Evolutionary conservation across 2,888 invertebrate genomes (phyloP), one percentile per base, ranked within the genome.

Genomic region (Acanthosoma haemorrhoidale): DNA sequence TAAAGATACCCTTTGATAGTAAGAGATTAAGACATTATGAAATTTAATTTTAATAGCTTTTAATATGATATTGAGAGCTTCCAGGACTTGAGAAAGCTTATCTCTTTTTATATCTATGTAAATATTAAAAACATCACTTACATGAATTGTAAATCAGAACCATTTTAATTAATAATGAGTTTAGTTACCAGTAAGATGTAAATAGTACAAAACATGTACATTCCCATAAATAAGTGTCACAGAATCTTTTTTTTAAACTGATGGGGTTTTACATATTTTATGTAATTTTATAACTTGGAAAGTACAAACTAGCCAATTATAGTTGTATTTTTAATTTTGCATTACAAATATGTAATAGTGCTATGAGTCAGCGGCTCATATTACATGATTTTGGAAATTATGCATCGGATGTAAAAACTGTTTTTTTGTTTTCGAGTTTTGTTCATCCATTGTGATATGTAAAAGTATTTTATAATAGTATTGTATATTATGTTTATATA

Each of bases 401-500:
- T n/a, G n/a, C n/a, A n/a, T n/a, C n/a, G n/a, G n/a, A n/a, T n/a
- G n/a, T n/a, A n/a, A n/a, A n/a, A n/a, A n/a, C n/a, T n/a, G n/a
- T n/a, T n/a, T n/a, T n/a, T n/a, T n/a, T n/a, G n/a, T n/a, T n/a
- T n/a, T n/a, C n/a, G n/a, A n/a, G n/a, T n/a, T n/a, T n/a, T n/a
- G n/a, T n/a, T n/a, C n/a, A n/a, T n/a, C 36, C 61, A 61, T 16
- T 61, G 61, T 61, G 61, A 61, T 61, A 61, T 36, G n/a, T 61
- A 61, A 61, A 61, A 61, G 61, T 61, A 61, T 61, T 61, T 29
- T 61, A 41, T 61, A 36, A 61, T 61, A 61, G 38, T 25, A 38
- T 51, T 61, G 38, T 61, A 36, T 34, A 36, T 36, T 36, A 61
- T 61, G 16, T 41, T 41, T 41, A 41, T 15, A 41, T 41, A 41